Evolutionary conservation across 2,888 invertebrate species (phyloP).

Genomic region (Ctenicera cuprea): DNA sequence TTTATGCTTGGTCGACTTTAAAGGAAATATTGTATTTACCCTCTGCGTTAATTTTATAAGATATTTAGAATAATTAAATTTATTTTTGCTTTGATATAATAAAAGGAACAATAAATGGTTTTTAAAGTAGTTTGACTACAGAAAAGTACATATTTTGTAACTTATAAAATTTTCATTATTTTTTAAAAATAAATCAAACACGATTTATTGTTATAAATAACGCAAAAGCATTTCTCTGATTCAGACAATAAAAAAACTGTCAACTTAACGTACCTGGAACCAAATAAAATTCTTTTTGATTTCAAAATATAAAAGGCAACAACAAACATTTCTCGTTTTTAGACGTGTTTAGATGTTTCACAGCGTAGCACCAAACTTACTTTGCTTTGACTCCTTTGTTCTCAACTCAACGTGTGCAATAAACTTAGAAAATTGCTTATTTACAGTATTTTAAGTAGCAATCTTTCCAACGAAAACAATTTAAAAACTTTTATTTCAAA

Average conservation of each 20-base stretch:
- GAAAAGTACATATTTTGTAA: too few species aligned
- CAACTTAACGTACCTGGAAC: background rate
- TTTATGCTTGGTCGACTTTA: constrained; percentile 3
- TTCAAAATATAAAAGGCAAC: constrained; percentile 10
- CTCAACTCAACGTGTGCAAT: constrained; percentile 3
- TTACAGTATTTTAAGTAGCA: background rate
- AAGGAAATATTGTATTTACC: background rate
- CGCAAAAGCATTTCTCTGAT: background rate
- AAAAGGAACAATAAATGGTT: too few species aligned
- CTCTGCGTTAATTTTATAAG: background rate
- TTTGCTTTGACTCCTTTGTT: constrained; percentile 7
- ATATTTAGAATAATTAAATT: too few species aligned
- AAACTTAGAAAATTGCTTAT: constrained; percentile 9
- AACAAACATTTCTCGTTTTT: constrained; percentile 2
- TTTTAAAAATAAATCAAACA: too few species aligned
- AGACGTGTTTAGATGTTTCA: background rate
- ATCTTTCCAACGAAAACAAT: background rate
- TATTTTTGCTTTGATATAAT: too few species aligned
- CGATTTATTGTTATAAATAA: background rate
- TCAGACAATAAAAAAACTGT: background rate
- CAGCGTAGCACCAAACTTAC: too few species aligned
- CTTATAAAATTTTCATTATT: too few species aligned
- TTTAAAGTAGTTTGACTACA: too few species aligned
- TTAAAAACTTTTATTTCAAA: background rate
- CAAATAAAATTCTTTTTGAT: constrained; percentile 10